A percentile compares a stretch with the other conserved stretches of the same genome.
phyloP scores from a whole-genome alignment of 2,113 vertebrate genomes.

The Anhinga rufa region DNA sequence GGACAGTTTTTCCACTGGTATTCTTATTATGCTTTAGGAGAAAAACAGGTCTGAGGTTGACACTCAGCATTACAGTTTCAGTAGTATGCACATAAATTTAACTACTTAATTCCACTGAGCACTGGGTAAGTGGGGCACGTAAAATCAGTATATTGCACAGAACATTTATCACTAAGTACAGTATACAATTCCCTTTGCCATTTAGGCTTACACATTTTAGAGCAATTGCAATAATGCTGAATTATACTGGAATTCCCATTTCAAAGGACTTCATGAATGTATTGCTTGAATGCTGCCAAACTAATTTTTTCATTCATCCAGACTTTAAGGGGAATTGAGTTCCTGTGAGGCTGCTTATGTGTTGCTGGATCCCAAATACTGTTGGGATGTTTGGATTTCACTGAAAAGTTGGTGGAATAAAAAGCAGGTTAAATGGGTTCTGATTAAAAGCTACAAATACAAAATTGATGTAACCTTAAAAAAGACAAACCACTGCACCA shows the following conservation, averaged over 20 bases:
- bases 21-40: slow-evolving; percentile 22
- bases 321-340: not conserved
- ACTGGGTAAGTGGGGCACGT: slow-evolving; percentile 14
- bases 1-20: not conserved
- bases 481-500: not conserved
- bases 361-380: not conserved
- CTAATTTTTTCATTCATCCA: not conserved
- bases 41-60: not conserved
- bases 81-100: slow-evolving; percentile 14
- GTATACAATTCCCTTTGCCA: slow-evolving; percentile 17
- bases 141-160: not conserved
- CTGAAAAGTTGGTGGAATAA: not conserved
- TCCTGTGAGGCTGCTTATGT: not conserved
- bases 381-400: not conserved
- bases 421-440: not conserved
- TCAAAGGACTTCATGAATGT: slow-evolving; percentile 14
- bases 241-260: slow-evolving; percentile 39
- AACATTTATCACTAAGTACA: slow-evolving; percentile 47
- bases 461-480: not conserved
- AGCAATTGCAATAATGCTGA: slow-evolving; percentile 31
- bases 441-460: not conserved
- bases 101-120: slow-evolving; percentile 37
- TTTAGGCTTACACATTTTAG: slow-evolving; percentile 29
- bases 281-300: slow-evolving; percentile 6
- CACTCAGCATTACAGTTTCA: not conserved